phyloP scores from a whole-genome alignment of 2,888 invertebrate species.

The Allacma fusca region DNA sequence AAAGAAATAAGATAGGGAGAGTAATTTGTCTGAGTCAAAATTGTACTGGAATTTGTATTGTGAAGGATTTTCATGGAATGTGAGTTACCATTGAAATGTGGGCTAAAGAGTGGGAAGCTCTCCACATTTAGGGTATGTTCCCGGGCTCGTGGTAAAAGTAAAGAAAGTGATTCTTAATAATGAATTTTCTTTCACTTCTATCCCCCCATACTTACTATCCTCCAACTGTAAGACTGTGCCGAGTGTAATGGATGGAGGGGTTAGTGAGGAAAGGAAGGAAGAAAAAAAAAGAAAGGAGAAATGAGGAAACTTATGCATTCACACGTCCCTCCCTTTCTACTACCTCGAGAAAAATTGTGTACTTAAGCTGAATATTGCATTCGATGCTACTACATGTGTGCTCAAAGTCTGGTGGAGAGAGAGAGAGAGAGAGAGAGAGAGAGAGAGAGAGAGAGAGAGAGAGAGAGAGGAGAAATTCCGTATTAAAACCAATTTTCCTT shows the following conservation, averaged over 20 bases:
- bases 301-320: conserved; percentile 15
- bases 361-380: neutral
- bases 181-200: neutral
- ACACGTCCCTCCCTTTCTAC: neutral
- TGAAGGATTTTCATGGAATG: too few species aligned
- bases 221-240: too few species aligned
- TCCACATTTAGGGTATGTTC: too few species aligned
- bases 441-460: neutral
- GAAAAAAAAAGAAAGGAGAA: neutral
- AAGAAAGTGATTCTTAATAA: neutral
- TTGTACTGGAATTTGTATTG: too few species aligned
- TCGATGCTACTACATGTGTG: neutral
- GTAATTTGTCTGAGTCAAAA: too few species aligned
- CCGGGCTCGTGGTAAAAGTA: too few species aligned
- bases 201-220: too few species aligned
- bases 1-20: too few species aligned
- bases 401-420: neutral
- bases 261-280: neutral
- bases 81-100: too few species aligned
- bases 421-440: neutral
- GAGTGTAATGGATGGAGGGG: too few species aligned
- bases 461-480: conserved; percentile 42
- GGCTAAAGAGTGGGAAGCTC: too few species aligned
- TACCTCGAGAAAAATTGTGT: neutral
- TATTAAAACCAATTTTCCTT: conserved; percentile 55